Conservation (phyloP, 2,113 vertebrate species). For the Chitala chitala region DNA sequence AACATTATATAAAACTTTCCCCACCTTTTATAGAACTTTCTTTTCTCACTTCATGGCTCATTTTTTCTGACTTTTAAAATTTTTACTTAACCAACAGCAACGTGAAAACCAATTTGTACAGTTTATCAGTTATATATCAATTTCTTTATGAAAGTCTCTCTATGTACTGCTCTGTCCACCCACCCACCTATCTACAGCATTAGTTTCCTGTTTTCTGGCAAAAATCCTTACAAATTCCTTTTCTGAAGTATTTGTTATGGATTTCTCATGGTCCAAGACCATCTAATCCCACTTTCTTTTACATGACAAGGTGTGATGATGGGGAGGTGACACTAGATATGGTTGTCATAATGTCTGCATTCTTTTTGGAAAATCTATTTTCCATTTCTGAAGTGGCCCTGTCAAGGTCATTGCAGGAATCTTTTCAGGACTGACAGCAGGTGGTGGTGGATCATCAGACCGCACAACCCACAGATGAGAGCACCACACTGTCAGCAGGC, state of each 20-base stretch:
- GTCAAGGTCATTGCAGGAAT: constrained; percentile 2
- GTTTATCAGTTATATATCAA: too few species aligned
- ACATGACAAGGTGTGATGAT: not conserved
- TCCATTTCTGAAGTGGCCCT: constrained; percentile 14
- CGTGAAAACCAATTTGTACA: too few species aligned
- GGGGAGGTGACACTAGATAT: not conserved
- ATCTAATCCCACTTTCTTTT: constrained; percentile 5
- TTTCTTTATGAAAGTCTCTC: too few species aligned
- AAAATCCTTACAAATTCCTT: not conserved
- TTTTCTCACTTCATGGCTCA: too few species aligned
- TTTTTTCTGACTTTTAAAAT: too few species aligned
- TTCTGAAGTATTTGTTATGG: not conserved
- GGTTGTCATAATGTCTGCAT: constrained; percentile 11
- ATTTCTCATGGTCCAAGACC: constrained; percentile 10
- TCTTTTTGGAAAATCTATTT: constrained; percentile 14
- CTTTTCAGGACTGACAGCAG: constrained; percentile 8
- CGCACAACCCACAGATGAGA: constrained; percentile 5
- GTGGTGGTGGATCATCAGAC: not conserved
- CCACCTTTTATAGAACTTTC: too few species aligned
- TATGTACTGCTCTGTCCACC: too few species aligned
- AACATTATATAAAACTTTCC: too few species aligned
- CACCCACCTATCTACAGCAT: too few species aligned
- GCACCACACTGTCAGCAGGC: constrained; percentile 17
- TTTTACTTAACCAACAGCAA: too few species aligned
- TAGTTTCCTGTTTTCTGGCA: not conserved